Conservation (phyloP, 2,113 vertebrate genomes). For the Antechinus flavipes region DNA sequence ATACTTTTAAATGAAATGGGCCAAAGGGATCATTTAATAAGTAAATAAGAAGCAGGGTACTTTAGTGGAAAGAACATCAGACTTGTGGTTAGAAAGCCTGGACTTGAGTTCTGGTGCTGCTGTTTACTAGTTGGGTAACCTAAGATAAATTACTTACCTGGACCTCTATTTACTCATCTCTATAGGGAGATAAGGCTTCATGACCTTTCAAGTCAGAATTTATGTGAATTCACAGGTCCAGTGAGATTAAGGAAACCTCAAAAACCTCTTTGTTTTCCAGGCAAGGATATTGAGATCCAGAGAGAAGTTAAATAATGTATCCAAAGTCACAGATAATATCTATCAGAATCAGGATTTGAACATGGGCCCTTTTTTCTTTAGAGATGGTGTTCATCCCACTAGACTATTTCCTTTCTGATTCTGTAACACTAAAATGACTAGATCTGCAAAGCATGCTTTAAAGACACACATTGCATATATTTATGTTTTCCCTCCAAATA, state of each 20-base stretch:
- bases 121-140: neutral
- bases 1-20: neutral
- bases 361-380: neutral
- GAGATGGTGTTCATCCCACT: neutral
- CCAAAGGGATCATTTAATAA: neutral
- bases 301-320: neutral
- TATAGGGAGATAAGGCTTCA: neutral
- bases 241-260: neutral
- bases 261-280: neutral
- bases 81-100: neutral
- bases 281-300: neutral
- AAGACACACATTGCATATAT: neutral
- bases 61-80: neutral
- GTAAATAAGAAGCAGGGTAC: neutral
- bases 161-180: neutral
- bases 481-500: neutral
- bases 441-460: neutral
- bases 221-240: neutral
- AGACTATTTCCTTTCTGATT: neutral
- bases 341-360: neutral
- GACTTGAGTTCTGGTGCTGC: neutral
- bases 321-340: neutral
- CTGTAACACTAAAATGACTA: conserved; percentile 6
- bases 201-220: neutral
- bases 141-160: neutral